A percentile compares a stretch with the other conserved stretches of the same genome.
phyloP scores from a whole-genome alignment of 2,888 invertebrate genomes.

The Macrophya annulata region DNA sequence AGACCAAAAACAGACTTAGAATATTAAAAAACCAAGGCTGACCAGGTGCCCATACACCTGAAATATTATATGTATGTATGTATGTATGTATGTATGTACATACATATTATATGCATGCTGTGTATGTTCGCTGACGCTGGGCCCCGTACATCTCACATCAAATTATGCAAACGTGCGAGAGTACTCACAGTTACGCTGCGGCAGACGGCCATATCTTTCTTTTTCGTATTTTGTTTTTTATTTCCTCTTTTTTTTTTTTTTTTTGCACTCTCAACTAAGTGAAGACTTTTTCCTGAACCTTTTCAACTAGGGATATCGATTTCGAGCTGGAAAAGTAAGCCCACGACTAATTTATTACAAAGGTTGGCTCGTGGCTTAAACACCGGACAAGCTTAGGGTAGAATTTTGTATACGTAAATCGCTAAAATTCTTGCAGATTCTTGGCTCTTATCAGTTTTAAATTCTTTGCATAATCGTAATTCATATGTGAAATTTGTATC shows the following conservation, averaged over 20 bases:
- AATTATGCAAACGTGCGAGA: slow-evolving; percentile 24
- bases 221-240: not conserved
- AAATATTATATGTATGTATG: not conserved
- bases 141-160: slow-evolving; percentile 8
- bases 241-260: not conserved
- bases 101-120: slow-evolving; percentile 27
- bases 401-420: not conserved
- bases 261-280: not conserved
- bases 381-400: not conserved
- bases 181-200: slow-evolving; percentile 22
- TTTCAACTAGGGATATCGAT: slow-evolving; percentile 25
- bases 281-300: slow-evolving; percentile 3
- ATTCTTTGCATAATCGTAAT: not conserved
- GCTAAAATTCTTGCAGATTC: not conserved
- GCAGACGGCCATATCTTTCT: not conserved
- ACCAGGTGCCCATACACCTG: slow-evolving; percentile 23
- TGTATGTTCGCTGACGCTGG: not conserved
- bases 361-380: not conserved
- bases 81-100: not conserved
- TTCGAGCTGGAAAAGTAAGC: not conserved
- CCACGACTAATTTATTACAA: not conserved
- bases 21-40: slow-evolving; percentile 26
- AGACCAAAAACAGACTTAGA: slow-evolving; percentile 45
- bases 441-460: not conserved
- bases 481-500: not conserved